Evolutionary conservation across 1,140 invertebrate species (phyloP).

Genomic region (Pogonomyrmex barbatus): DNA sequence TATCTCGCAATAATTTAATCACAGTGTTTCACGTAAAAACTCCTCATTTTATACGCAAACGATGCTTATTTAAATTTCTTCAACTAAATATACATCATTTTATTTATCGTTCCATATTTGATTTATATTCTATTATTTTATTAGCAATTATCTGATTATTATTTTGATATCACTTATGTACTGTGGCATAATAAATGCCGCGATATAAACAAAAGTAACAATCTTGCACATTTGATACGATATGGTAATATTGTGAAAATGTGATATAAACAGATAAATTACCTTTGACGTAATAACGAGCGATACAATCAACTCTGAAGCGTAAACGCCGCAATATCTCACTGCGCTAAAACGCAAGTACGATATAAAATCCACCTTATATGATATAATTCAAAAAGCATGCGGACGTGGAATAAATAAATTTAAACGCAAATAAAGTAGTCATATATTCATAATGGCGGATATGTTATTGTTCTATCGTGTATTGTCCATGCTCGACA

Average conservation of each 20-base stretch:
- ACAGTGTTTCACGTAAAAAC: neutral
- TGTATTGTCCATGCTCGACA: conserved; percentile 22
- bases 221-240: conserved; percentile 6
- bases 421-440: conserved; percentile 16
- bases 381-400: conserved; percentile 3
- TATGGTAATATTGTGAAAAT: conserved; percentile 8
- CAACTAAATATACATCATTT: neutral
- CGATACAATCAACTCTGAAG: conserved; percentile 9
- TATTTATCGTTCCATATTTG: neutral
- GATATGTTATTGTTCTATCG: conserved; percentile 30
- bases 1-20: neutral
- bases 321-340: neutral
- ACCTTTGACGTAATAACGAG: conserved; percentile 3
- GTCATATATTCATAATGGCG: neutral
- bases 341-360: neutral
- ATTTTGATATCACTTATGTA: neutral
- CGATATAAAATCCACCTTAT: neutral
- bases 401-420: conserved; percentile 4
- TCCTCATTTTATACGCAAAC: neutral
- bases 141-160: neutral
- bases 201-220: neutral
- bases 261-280: conserved; percentile 22
- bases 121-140: conserved; percentile 13
- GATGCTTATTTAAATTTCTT: neutral
- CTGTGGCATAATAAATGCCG: neutral